Evolutionary conservation across 2,797 vertebrate species (phyloP).

Genomic region (Enoplosus armatus): DNA sequence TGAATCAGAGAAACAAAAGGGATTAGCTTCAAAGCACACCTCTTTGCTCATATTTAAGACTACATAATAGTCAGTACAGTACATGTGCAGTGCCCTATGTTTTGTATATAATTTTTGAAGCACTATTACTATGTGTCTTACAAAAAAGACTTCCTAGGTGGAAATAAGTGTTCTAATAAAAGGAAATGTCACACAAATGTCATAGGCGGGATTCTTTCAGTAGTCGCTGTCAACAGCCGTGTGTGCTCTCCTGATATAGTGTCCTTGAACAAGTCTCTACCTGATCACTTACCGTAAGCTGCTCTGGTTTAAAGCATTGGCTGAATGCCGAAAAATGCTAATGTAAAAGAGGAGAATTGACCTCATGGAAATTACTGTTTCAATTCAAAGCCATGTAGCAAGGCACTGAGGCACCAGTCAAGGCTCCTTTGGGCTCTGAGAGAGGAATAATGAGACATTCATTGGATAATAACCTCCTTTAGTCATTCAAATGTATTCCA

Average conservation of each 20-base stretch:
- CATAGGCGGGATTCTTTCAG: constrained; percentile 5
- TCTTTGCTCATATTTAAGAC: not conserved
- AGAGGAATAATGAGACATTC: constrained; percentile 57
- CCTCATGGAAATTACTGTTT: constrained; percentile 48
- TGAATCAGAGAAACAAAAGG: no score
- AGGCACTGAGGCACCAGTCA: constrained; percentile 32
- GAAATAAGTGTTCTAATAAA: not conserved
- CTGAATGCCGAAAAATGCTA: constrained; percentile 45
- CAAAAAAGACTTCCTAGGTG: constrained; percentile 1
- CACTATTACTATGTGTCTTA: not conserved
- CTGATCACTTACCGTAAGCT: constrained; percentile 20
- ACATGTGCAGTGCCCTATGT: not conserved
- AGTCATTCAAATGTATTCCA: constrained; percentile 53
- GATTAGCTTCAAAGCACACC: no score
- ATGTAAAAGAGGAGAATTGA: constrained; percentile 39
- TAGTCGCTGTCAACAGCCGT: constrained; percentile 18
- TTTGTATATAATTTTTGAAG: not conserved
- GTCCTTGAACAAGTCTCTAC: constrained; percentile 34
- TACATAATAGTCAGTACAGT: not conserved
- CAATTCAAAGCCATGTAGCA: constrained; percentile 48
- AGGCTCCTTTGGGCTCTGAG: constrained; percentile 38
- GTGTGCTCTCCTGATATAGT: constrained; percentile 13
- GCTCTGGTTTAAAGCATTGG: constrained; percentile 12
- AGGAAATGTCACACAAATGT: constrained; percentile 20
- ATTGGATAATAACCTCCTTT: constrained; percentile 62